These are phyloP conservation scores for Panagrolaimus sp. DNA, from an alignment of 1,140 invertebrate genomes.

Conservation along the genomic window DNA sequence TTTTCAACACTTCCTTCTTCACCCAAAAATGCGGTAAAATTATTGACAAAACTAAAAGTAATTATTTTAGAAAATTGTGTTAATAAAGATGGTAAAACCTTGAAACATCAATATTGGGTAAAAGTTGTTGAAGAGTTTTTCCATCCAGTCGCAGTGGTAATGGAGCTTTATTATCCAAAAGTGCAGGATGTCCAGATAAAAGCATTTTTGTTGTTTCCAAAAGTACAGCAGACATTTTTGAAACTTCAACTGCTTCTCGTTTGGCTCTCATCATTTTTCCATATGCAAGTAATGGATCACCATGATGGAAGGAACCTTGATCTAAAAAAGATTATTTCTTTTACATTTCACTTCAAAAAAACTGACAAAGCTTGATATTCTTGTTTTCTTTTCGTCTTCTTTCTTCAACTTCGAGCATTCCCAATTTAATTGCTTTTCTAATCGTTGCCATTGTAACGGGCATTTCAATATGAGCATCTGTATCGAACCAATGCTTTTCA, in stretches of 20 bases:
- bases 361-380: constrained; percentile 39
- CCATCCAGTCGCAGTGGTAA: constrained; percentile 23
- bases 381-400: constrained; percentile 25
- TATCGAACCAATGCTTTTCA: constrained; percentile 31
- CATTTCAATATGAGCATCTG: constrained; percentile 32
- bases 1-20: constrained; percentile 41
- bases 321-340: no score
- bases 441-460: constrained; percentile 40
- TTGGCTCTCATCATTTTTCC: constrained; percentile 41
- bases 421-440: constrained; percentile 39
- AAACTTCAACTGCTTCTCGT: constrained; percentile 32
- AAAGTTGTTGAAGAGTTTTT: constrained; percentile 27
- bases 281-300: constrained; percentile 48
- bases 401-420: constrained; percentile 39
- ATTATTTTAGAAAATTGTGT: constrained; percentile 35
- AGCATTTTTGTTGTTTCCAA: constrained; percentile 45
- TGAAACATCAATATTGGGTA: constrained; percentile 30
- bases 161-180: constrained; percentile 4
- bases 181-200: constrained; percentile 27
- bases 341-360: constrained; percentile 1
- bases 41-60: constrained; percentile 31
- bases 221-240: constrained; percentile 39
- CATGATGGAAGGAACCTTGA: constrained; percentile 29
- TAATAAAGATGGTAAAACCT: constrained; percentile 15
- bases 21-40: constrained; percentile 46